Conservation (phyloP, 2,888 invertebrate genomes). For the Polyploca ridens region DNA sequence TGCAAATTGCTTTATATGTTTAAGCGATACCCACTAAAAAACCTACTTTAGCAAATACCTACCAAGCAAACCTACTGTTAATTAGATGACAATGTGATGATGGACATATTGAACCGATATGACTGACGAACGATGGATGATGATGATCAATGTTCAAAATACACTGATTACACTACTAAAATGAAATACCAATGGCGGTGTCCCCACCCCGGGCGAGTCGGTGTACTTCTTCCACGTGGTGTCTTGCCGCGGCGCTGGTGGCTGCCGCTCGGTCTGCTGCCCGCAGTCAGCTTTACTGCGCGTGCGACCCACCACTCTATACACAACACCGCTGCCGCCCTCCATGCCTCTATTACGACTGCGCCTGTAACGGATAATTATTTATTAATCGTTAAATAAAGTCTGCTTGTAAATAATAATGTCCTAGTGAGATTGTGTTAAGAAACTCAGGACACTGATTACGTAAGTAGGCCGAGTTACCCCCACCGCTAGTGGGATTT, state of each 20-base stretch:
- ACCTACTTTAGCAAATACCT: too few species aligned
- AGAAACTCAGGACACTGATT: neutral
- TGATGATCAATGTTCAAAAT: slow-evolving; percentile 3
- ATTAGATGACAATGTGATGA: neutral
- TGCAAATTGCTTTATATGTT: too few species aligned
- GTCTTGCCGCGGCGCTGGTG: slow-evolving; percentile 69
- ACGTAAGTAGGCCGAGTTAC: neutral
- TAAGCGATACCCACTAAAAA: too few species aligned
- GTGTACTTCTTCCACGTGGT: slow-evolving; percentile 87
- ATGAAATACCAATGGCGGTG: slow-evolving; percentile 72
- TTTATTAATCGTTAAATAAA: neutral
- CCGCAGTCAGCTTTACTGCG: slow-evolving; percentile 80
- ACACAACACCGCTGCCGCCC: slow-evolving; percentile 83
- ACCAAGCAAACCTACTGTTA: neutral
- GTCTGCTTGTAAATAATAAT: neutral
- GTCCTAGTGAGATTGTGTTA: neutral
- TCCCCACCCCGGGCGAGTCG: slow-evolving; percentile 86
- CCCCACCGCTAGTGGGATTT: neutral
- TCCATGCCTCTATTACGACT: slow-evolving; percentile 82
- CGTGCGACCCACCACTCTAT: slow-evolving; percentile 77
- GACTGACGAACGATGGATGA: neutral
- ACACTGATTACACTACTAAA: slow-evolving; percentile 20
- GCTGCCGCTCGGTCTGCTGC: slow-evolving; percentile 78
- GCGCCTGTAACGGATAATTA: slow-evolving; percentile 66
- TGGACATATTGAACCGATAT: neutral